These are phyloP conservation scores for Cassiopea xamachana DNA, from an alignment of 30 jellyfish, hydroid and myxozoan species.

Conservation along the genomic window DNA sequence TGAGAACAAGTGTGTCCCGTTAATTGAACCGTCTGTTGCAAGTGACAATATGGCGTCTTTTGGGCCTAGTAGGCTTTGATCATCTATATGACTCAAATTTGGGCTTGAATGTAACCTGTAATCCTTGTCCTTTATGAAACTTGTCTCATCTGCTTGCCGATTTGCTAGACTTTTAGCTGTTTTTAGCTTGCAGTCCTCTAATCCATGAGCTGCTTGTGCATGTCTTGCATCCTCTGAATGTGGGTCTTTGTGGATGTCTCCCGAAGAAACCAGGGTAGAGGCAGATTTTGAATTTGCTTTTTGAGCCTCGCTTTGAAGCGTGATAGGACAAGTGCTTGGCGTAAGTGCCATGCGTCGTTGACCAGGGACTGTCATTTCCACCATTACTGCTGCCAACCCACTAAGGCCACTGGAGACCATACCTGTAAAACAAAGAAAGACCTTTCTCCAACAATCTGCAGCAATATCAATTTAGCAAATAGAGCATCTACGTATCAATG, in stretches of 20 bases:
- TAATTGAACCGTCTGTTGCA: slow-evolving; percentile 27
- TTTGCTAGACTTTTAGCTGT: slow-evolving; percentile 48
- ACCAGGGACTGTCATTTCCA: slow-evolving; percentile 90
- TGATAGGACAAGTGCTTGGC: slow-evolving; percentile 72
- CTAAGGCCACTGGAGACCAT: slow-evolving; percentile 74
- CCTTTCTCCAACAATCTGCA: neutral
- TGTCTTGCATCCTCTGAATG: slow-evolving; percentile 8
- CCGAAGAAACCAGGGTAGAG: slow-evolving; percentile 41
- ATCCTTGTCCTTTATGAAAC: neutral
- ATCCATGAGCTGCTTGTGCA: neutral
- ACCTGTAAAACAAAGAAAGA: slow-evolving; percentile 34
- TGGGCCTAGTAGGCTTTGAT: slow-evolving; percentile 24
- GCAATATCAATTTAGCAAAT: neutral
- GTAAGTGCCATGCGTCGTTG: slow-evolving; percentile 81
- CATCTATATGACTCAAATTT: slow-evolving; percentile 32
- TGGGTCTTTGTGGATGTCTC: slow-evolving; percentile 2
- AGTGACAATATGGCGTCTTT: slow-evolving; percentile 22
- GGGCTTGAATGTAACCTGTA: slow-evolving; percentile 53
- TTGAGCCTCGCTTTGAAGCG: slow-evolving; percentile 52
- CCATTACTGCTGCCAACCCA: slow-evolving; percentile 84
- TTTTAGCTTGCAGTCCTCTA: slow-evolving; percentile 30
- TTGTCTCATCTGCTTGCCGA: neutral
- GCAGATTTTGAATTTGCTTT: slow-evolving; percentile 27
- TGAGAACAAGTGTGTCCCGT: slow-evolving; percentile 32
- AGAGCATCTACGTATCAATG: no score